A percentile compares a stretch with the other conserved stretches of the same genome.
Conservation (phyloP, 2,113 vertebrate species). For the Boleophthalmus pectinirostris region DNA sequence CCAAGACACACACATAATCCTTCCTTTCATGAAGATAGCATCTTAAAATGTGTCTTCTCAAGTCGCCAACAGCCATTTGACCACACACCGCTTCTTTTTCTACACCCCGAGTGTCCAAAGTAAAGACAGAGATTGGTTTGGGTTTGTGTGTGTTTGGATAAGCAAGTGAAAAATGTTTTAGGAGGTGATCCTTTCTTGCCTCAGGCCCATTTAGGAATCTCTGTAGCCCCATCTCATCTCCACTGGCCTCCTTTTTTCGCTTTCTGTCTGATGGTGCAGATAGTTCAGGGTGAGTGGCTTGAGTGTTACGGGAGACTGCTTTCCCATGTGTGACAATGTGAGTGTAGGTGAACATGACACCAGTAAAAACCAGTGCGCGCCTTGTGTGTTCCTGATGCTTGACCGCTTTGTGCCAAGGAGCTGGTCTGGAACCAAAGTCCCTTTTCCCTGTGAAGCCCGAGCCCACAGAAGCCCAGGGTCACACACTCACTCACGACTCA, state of each 20-base stretch:
- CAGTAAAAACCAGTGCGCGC: conserved; percentile 40
- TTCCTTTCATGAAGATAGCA: conserved; percentile 74
- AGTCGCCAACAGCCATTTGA: conserved; percentile 56
- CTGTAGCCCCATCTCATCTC: conserved; percentile 46
- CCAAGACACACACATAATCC: conserved; percentile 62
- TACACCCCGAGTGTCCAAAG: conserved; percentile 57
- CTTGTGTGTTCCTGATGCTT: conserved; percentile 55
- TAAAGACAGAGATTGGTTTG: conserved; percentile 43
- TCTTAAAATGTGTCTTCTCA: conserved; percentile 73
- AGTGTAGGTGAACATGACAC: conserved; percentile 62
- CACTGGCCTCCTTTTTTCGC: conserved; percentile 44
- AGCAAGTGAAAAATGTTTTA: conserved; percentile 71
- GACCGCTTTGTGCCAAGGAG: conserved; percentile 58
- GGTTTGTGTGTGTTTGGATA: conserved; percentile 67
- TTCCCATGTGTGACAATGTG: conserved; percentile 34
- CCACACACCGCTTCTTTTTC: conserved; percentile 66
- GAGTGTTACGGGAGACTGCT: conserved; percentile 69
- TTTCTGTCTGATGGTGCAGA: conserved; percentile 70
- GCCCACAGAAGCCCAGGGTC: conserved; percentile 39
- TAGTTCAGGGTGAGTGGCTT: conserved; percentile 76
- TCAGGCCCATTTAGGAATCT: conserved; percentile 66
- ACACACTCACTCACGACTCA: conserved; percentile 39
- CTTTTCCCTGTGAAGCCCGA: conserved; percentile 34
- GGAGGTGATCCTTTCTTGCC: conserved; percentile 62
- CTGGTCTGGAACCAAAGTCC: conserved; percentile 60